Conservation (phyloP, 2,113 vertebrate species). For the Prinia subflava region DNA sequence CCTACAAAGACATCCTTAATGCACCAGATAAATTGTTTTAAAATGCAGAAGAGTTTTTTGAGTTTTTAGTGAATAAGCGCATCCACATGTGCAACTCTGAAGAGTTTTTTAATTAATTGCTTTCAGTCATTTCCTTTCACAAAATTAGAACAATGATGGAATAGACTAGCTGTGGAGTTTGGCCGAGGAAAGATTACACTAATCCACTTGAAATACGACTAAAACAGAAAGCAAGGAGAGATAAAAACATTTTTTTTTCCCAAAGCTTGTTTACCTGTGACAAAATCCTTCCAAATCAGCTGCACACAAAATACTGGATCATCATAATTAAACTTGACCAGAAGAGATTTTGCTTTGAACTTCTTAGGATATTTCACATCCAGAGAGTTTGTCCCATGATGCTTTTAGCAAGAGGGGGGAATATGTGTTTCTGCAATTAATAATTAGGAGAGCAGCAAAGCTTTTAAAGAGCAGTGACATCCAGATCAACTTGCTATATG, state of each 20-base stretch:
- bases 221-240: conserved; percentile 14
- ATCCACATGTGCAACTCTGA: background rate
- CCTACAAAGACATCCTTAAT: conserved; percentile 1
- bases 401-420: background rate
- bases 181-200: background rate
- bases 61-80: background rate
- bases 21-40: background rate
- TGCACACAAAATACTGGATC: background rate
- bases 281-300: conserved; percentile 7
- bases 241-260: background rate
- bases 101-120: conserved; percentile 34
- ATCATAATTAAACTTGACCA: background rate
- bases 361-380: background rate
- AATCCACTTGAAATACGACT: conserved; percentile 26
- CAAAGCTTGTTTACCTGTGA: conserved; percentile 35
- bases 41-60: background rate
- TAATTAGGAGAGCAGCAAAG: background rate
- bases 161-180: conserved; percentile 10
- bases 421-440: background rate
- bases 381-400: background rate
- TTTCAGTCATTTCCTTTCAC: conserved; percentile 11
- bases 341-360: background rate
- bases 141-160: conserved; percentile 24
- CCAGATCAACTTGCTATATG: background rate
- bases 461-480: background rate